Evolutionary conservation across 2,888 invertebrate species (phyloP).

Genomic region (Oxytorus armatus): DNA sequence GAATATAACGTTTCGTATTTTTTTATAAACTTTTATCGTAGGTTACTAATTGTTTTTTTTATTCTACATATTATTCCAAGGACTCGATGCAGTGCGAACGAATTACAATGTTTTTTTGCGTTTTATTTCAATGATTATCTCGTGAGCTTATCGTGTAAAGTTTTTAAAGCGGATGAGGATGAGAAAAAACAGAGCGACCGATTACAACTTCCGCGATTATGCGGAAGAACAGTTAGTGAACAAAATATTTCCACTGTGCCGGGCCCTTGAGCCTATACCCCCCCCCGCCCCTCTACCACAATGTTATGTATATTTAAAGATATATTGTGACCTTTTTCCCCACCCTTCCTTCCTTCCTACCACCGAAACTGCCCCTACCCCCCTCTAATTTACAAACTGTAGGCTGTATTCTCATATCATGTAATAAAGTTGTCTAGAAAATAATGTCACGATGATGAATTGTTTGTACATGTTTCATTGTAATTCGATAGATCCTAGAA

Average conservation of each 20-base stretch:
- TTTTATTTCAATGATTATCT: conserved; percentile 10
- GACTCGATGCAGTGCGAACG: conserved; percentile 59
- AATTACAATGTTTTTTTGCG: conserved; percentile 28
- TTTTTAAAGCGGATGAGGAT: background rate
- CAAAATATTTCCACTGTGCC: conserved; percentile 59
- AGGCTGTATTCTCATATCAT: conserved; percentile 82
- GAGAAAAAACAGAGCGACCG: background rate
- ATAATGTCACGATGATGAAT: conserved; percentile 68
- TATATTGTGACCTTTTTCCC: conserved; percentile 77
- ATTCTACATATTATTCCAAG: conserved; percentile 13
- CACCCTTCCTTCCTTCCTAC: background rate
- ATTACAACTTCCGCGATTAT: conserved; percentile 16
- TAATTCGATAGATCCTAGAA: background rate
- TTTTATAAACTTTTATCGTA: conserved; percentile 64
- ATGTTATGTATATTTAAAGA: conserved; percentile 82
- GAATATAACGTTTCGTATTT: conserved; percentile 68
- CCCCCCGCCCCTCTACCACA: conserved; percentile 61
- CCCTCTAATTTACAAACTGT: conserved; percentile 80
- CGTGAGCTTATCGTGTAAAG: conserved; percentile 10
- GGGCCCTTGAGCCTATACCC: conserved; percentile 75
- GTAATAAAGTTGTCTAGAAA: conserved; percentile 83
- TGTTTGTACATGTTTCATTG: conserved; percentile 9
- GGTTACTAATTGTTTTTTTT: conserved; percentile 49
- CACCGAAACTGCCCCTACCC: background rate
- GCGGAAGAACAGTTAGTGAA: conserved; percentile 21